These are phyloP conservation scores for Seriola aureovittata DNA, from an alignment of 2,113 vertebrate genomes.

Conservation along the genomic window DNA sequence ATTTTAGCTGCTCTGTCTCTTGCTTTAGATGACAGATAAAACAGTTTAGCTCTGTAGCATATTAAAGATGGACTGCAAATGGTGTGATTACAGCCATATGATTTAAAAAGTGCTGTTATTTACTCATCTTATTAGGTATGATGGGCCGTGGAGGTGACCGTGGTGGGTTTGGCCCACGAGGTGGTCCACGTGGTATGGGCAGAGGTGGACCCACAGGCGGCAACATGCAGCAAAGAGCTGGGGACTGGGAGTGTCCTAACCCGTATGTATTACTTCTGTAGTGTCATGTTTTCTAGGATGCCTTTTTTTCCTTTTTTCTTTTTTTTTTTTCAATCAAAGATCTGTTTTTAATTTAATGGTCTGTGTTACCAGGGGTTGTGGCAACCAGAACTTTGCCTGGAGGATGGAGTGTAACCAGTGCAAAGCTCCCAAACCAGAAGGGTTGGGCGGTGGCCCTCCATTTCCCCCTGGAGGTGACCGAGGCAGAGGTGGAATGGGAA, in stretches of 20 bases:
- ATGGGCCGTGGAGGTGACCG: conserved; percentile 88
- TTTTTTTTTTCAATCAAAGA: background rate
- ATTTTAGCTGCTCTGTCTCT: background rate
- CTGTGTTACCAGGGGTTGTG: conserved; percentile 88
- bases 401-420: conserved; percentile 99
- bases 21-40: too few relatives aligned
- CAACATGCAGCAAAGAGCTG: conserved; percentile 96
- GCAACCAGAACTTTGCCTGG: conserved; percentile 99
- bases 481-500: conserved; percentile 92
- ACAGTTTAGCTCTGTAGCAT: too few relatives aligned
- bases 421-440: conserved; percentile 97
- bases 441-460: conserved; percentile 90
- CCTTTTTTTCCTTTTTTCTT: background rate
- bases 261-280: conserved; percentile 85
- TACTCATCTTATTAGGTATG: conserved; percentile 65
- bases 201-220: conserved; percentile 91
- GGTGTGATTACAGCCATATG: background rate
- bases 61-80: background rate
- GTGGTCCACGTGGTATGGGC: conserved; percentile 87
- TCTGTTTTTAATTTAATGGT: background rate
- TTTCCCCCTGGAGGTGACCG: conserved; percentile 94
- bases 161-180: conserved; percentile 90
- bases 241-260: conserved; percentile 98
- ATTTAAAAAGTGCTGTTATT: background rate
- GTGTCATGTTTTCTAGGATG: background rate